A percentile compares a stretch with the other conserved stretches of the same genome.
Conservation (phyloP, 2,797 vertebrate genomes). For the Coregonus sp. region DNA sequence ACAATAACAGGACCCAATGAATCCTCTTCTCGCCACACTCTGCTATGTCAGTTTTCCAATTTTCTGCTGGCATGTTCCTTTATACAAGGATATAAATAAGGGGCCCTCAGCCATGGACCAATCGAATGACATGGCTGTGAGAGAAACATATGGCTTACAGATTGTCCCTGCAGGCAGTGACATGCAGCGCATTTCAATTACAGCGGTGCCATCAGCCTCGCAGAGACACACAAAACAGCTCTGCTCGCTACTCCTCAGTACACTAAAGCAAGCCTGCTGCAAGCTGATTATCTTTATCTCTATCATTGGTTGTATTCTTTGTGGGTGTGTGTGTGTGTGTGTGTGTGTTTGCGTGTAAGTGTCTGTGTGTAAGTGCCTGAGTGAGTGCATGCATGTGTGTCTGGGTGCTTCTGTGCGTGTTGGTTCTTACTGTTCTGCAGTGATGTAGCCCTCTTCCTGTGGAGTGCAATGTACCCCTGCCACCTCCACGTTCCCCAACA, state of each 20-base stretch:
- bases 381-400: constrained; percentile 22
- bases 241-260: constrained; percentile 25
- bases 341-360: constrained; percentile 12
- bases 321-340: neutral
- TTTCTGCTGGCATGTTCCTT: constrained; percentile 74
- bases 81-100: constrained; percentile 85
- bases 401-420: constrained; percentile 18
- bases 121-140: constrained; percentile 83
- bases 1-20: constrained; percentile 50
- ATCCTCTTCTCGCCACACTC: constrained; percentile 43
- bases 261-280: no score
- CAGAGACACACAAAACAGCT: constrained; percentile 52
- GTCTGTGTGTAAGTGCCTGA: neutral
- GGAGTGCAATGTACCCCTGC: constrained; percentile 88
- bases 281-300: no score
- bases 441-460: constrained; percentile 84
- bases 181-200: constrained; percentile 82
- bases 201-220: constrained; percentile 61
- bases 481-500: constrained; percentile 88
- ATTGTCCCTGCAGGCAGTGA: constrained; percentile 79
- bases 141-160: constrained; percentile 81
- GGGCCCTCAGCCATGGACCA: constrained; percentile 71
- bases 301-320: neutral
- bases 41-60: constrained; percentile 78
- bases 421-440: constrained; percentile 90